Evolutionary conservation across 2,113 vertebrate genomes (phyloP).

Genomic region (Pygoscelis antarcticus): DNA sequence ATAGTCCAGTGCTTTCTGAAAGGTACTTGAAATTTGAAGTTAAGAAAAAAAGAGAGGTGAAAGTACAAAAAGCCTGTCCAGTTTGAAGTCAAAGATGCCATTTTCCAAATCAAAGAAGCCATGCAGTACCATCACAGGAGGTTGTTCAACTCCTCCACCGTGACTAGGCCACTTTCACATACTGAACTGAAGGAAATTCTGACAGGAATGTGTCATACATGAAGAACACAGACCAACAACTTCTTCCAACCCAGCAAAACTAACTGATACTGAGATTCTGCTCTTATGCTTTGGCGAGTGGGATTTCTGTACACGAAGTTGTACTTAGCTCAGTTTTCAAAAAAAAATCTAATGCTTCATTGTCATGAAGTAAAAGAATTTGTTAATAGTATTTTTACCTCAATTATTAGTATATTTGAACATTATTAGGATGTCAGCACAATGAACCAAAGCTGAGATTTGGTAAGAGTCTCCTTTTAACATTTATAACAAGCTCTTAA

Average conservation of each 20-base stretch:
- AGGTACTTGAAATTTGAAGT: conserved; percentile 77
- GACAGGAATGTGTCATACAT: neutral
- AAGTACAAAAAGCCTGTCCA: conserved; percentile 72
- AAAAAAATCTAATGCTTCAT: neutral
- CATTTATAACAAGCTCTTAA: neutral
- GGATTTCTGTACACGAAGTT: neutral
- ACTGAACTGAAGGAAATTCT: neutral
- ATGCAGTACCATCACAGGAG: conserved; percentile 22
- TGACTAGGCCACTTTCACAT: neutral
- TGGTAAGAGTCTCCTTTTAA: neutral
- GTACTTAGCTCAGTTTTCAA: neutral
- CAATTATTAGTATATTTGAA: neutral
- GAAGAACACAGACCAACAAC: neutral
- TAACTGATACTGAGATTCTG: neutral
- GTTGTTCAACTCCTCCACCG: neutral
- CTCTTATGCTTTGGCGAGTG: neutral
- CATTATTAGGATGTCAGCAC: neutral
- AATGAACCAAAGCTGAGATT: neutral
- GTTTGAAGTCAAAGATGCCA: conserved; percentile 62
- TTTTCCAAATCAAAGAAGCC: neutral
- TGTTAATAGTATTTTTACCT: neutral
- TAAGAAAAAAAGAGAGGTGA: conserved; percentile 76
- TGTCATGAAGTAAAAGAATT: neutral
- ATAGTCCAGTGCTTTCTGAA: conserved; percentile 57
- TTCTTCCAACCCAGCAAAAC: neutral